Conservation (phyloP, 2,113 vertebrate species). For the Spheniscus mendiculus region DNA sequence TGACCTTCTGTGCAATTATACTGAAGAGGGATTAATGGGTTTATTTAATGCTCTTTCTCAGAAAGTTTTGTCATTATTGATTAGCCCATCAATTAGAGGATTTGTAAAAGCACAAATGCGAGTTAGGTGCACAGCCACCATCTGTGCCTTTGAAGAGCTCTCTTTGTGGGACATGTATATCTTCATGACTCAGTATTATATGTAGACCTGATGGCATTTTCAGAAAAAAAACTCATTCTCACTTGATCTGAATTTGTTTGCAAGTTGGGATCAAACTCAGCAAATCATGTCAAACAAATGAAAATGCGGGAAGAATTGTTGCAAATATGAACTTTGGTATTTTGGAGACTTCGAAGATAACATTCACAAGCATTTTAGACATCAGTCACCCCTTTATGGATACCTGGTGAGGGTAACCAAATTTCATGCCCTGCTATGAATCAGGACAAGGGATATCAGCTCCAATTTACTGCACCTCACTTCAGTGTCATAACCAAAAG, state of each 20-base stretch:
- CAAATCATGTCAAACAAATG: neutral
- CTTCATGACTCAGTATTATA: neutral
- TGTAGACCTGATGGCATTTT: neutral
- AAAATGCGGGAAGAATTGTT: neutral
- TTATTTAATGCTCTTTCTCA: neutral
- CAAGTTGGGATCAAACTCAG: neutral
- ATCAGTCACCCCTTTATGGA: neutral
- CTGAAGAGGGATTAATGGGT: slow-evolving; percentile 5
- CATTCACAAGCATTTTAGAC: neutral
- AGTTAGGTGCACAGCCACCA: neutral
- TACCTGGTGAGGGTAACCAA: neutral
- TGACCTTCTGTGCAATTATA: slow-evolving; percentile 19
- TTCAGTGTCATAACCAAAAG: neutral
- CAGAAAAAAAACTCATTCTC: fast-evolving
- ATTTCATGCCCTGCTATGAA: neutral
- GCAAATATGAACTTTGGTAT: neutral
- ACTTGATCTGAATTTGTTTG: neutral
- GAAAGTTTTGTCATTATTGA: slow-evolving; percentile 38
- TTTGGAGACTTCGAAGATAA: neutral
- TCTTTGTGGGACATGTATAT: neutral
- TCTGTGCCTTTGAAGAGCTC: neutral
- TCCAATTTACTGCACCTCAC: neutral
- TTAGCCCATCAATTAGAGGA: neutral
- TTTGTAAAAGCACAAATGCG: neutral
- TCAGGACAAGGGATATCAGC: neutral